Evolutionary conservation across 1,140 invertebrate genomes (phyloP), one percentile per base, ranked within the genome.

Genomic region (Drosophila tristis): DNA sequence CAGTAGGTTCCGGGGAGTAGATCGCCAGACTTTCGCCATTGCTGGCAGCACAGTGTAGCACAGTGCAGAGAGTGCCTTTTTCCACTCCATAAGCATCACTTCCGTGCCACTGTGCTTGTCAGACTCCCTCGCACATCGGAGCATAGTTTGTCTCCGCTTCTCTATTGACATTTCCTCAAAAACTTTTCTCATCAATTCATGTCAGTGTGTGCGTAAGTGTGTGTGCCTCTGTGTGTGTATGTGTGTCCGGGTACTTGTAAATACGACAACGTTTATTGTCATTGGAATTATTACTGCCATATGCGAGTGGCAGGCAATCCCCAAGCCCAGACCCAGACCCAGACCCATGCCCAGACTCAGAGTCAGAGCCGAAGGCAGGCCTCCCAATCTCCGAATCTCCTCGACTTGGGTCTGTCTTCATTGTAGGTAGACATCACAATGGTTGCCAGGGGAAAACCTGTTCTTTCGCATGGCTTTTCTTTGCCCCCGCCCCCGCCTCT

Each of bases 181-280:
- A 87, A 87, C 79, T 87, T 87, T 87, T 87, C 85, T 87, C 84
- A 87, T 89, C 84, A 90, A 89, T 89, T 90, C 73, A 80, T 63
- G 75, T 80, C 84, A 63, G 64, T 53, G 74, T 86, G 78, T 74
- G 51, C 65, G 58, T 42, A 65, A 59, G 35, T 68, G 68, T 70
- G 53, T 53, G 48, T 53, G 58, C 43, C 49, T 54, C 35, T 11
- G 44, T 11, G 54, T 54, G 43, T 59, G 55, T 55, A 49, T 64
- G 48, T 62, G 61, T 75, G 55, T 71, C 57, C 71, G 56, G 56
- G 77, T 87, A 82, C 84, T 86, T 89, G 84, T 84, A 89, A 87
- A 89, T 87, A 87, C 85, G 84, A 84, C 84, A 89, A 87, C 84
- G 84, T 89, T 87, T 87, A 87, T 87, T 87, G 84, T 89, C 79